These are phyloP conservation scores for Cyanistes caeruleus DNA, from an alignment of 2,113 vertebrate species.

Conservation along the genomic window DNA sequence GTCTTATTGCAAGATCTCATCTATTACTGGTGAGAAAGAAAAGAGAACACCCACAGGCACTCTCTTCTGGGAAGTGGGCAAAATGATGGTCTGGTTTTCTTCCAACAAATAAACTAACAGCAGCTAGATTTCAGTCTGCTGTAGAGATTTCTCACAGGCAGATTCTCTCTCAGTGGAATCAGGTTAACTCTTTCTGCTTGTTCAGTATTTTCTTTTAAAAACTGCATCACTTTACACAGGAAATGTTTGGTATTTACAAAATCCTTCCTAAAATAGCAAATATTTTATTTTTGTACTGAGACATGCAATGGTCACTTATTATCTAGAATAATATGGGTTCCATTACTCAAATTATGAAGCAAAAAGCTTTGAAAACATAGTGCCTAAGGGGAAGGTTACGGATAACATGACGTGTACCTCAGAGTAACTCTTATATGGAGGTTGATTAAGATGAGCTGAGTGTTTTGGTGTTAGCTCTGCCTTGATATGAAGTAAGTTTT, in stretches of 20 bases:
- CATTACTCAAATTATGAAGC: neutral
- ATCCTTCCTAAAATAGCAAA: neutral
- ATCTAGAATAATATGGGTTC: neutral
- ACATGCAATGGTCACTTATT: neutral
- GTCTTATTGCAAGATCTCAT: conserved; percentile 28
- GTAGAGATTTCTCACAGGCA: conserved; percentile 42
- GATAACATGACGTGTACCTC: neutral
- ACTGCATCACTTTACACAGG: neutral
- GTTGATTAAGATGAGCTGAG: neutral
- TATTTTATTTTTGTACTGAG: neutral
- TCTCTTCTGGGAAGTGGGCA: conserved; percentile 47
- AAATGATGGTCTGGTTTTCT: conserved; percentile 42
- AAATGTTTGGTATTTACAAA: conserved; percentile 1
- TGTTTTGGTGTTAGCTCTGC: neutral
- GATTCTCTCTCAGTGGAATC: neutral
- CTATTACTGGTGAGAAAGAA: conserved; percentile 33
- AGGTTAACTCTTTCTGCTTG: conserved; percentile 30
- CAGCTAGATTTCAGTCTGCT: conserved; percentile 44
- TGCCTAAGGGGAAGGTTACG: neutral
- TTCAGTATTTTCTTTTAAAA: conserved; percentile 26
- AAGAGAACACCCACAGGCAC: conserved; percentile 51
- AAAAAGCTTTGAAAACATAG: neutral
- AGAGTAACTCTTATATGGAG: neutral
- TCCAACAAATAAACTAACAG: conserved; percentile 47
- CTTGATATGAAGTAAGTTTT: neutral